Evolutionary conservation across 1,140 invertebrate genomes (phyloP).

Genomic region (Diprion similis): DNA sequence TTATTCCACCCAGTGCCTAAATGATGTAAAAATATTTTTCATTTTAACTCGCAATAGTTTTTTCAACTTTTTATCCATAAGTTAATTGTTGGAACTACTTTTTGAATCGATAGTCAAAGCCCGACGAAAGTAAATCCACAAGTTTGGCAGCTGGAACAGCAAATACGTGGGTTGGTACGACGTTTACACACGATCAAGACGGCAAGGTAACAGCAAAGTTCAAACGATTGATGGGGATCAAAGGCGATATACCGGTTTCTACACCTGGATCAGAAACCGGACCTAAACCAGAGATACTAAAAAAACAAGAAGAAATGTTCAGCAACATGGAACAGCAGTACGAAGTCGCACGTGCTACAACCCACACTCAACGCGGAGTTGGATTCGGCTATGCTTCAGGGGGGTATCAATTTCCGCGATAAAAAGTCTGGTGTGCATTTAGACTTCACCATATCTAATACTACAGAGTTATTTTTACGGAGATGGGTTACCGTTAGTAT

Average conservation of each 20-base stretch:
- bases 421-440: slow-evolving; percentile 27
- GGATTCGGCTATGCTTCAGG: slow-evolving; percentile 80
- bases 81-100: slow-evolving; percentile 13
- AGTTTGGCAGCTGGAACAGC: slow-evolving; percentile 54
- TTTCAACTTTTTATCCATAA: slow-evolving; percentile 4
- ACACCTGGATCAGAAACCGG: slow-evolving; percentile 40
- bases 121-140: slow-evolving; percentile 46
- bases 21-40: neutral
- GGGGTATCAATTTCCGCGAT: slow-evolving; percentile 59
- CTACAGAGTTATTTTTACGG: neutral
- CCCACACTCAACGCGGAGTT: slow-evolving; percentile 92
- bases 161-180: slow-evolving; percentile 82
- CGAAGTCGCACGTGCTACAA: slow-evolving; percentile 90
- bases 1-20: slow-evolving; percentile 16
- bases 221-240: slow-evolving; percentile 94
- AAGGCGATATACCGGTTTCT: slow-evolving; percentile 62
- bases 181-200: slow-evolving; percentile 88
- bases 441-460: neutral
- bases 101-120: slow-evolving; percentile 40
- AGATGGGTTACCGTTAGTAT: no score
- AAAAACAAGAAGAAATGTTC: slow-evolving; percentile 92
- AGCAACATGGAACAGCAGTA: slow-evolving; percentile 92
- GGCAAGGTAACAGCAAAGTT: slow-evolving; percentile 94
- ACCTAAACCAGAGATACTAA: slow-evolving; percentile 67
- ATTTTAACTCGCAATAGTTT: slow-evolving; percentile 14